Conservation (phyloP, 2,113 vertebrate species). For the Cebus imitator region DNA sequence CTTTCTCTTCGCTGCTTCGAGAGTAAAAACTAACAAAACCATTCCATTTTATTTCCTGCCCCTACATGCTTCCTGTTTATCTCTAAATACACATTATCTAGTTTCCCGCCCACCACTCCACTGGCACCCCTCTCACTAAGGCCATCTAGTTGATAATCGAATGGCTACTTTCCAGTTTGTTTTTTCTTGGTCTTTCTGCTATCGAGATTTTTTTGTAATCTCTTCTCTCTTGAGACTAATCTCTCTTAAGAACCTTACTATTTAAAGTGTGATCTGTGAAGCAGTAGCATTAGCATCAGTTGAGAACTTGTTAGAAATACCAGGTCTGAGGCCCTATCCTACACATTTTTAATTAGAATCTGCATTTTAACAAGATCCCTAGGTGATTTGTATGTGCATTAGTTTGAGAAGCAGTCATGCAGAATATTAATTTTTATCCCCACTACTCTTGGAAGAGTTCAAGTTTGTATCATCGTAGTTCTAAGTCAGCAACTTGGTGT, state of each 20-base stretch:
- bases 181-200: conserved; percentile 7
- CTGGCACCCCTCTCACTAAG: neutral
- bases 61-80: neutral
- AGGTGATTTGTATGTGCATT: neutral
- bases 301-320: neutral
- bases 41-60: neutral
- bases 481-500: neutral
- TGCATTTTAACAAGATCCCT: neutral
- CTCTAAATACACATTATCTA: neutral
- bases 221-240: neutral
- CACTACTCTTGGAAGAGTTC: neutral
- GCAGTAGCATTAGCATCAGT: neutral
- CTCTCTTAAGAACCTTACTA: neutral
- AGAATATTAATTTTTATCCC: neutral
- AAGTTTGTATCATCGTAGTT: neutral
- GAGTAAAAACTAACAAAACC: neutral
- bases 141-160: neutral
- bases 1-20: neutral
- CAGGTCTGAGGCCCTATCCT: neutral
- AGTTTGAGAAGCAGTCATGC: neutral
- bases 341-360: neutral
- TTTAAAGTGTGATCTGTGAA: neutral
- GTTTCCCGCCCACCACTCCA: neutral
- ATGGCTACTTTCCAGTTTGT: neutral
- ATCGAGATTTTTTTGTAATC: neutral